Conservation (phyloP, 1,140 invertebrate species). For the Lepidurus packardi region DNA sequence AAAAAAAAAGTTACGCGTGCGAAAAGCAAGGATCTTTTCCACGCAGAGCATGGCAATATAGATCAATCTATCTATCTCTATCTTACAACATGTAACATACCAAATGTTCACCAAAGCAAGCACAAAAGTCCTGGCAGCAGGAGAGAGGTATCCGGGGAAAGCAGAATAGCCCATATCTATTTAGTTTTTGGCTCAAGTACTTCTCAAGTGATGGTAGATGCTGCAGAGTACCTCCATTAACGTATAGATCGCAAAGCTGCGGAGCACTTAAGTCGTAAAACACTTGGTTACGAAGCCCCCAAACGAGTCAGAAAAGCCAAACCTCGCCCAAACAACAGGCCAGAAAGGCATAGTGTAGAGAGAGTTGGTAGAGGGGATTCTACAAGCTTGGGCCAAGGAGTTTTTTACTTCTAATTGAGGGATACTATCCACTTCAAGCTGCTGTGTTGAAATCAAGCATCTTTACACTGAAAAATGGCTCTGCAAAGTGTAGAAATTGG, state of each 20-base stretch:
- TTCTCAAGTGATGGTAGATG: slow-evolving; percentile 21
- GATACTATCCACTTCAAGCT: slow-evolving; percentile 9
- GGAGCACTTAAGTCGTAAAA: slow-evolving; percentile 18
- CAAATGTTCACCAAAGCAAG: too few relatives aligned
- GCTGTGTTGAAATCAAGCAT: not conserved
- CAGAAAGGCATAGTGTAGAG: not conserved
- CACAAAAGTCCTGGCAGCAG: too few relatives aligned
- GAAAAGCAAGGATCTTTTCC: not conserved
- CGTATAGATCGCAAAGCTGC: slow-evolving; percentile 17
- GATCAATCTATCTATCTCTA: too few relatives aligned
- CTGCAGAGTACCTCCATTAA: slow-evolving; percentile 21
- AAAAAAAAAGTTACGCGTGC: not conserved
- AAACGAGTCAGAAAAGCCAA: not conserved
- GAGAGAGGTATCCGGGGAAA: not conserved
- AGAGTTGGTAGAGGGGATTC: not conserved
- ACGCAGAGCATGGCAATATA: too few relatives aligned
- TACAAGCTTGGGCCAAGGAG: not conserved
- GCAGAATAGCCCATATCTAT: not conserved
- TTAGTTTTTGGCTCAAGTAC: not conserved
- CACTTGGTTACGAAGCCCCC: slow-evolving; percentile 13
- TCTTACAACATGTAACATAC: too few relatives aligned
- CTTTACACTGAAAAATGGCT: not conserved
- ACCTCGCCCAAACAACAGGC: not conserved
- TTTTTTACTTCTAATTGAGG: not conserved
- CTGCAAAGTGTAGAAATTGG: not conserved